Evolutionary conservation across 2,113 vertebrate genomes (phyloP).

Genomic region (Ramphastos sulfuratus): DNA sequence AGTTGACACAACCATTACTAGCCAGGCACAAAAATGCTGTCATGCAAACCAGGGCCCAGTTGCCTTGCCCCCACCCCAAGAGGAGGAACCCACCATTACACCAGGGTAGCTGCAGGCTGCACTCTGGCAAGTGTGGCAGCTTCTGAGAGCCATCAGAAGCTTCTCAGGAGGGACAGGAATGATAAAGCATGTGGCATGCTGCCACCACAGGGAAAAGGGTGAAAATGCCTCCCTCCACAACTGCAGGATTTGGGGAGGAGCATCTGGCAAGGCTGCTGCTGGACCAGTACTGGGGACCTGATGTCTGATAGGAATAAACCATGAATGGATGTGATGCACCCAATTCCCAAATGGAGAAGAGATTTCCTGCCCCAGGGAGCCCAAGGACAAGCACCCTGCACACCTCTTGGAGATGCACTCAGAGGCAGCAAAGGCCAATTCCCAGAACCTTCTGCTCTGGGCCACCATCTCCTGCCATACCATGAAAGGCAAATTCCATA

Average conservation of each 20-base stretch:
- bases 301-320: background rate
- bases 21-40: background rate
- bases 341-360: fast-evolving
- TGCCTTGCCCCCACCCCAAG: background rate
- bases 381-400: background rate
- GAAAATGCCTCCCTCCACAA: background rate
- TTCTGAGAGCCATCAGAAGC: background rate
- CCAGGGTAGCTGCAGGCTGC: background rate
- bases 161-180: background rate
- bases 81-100: background rate
- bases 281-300: fast-evolving
- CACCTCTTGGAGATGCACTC: fast-evolving
- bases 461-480: background rate
- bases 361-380: background rate
- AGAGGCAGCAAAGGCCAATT: background rate
- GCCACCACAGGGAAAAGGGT: background rate
- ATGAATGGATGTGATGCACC: fast-evolving
- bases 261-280: fast-evolving
- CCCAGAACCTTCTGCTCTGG: background rate
- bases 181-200: conserved; percentile 16
- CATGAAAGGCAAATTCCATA: background rate
- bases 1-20: no score
- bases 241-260: background rate
- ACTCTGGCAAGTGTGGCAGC: background rate
- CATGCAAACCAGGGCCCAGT: fast-evolving